phyloP scores from a whole-genome alignment of 2,113 vertebrate species.

The Hydrolagus affinis region DNA sequence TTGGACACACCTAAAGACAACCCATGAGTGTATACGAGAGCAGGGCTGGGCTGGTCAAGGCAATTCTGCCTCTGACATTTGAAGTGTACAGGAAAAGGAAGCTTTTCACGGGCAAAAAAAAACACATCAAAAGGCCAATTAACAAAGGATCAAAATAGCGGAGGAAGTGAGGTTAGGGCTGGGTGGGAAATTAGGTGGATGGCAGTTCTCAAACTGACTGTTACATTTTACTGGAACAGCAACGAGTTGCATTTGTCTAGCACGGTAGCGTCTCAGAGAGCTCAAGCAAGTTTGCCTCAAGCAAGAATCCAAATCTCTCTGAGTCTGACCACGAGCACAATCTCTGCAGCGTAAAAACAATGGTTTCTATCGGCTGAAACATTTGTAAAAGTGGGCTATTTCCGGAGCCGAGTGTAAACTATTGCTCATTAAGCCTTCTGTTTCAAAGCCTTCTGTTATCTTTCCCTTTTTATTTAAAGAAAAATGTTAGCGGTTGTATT shows the following conservation, averaged over 20 bases:
- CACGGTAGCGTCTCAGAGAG: too few species aligned
- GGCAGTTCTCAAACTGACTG: neutral
- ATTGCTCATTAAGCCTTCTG: conserved; percentile 10
- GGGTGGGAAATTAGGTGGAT: neutral
- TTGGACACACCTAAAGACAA: too few species aligned
- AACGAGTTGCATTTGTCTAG: too few species aligned
- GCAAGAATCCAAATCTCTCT: too few species aligned
- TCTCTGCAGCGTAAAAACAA: neutral
- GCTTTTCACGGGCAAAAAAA: neutral
- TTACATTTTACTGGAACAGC: neutral
- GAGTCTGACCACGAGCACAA: too few species aligned
- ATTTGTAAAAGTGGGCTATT: neutral
- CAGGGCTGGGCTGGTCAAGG: neutral
- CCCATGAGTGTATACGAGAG: too few species aligned
- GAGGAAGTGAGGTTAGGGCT: neutral
- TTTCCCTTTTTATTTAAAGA: neutral
- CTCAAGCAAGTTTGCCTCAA: too few species aligned
- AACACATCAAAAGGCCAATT: neutral
- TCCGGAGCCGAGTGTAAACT: neutral
- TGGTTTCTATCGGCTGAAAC: neutral
- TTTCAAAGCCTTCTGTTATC: neutral
- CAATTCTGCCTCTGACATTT: neutral
- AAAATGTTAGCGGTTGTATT: conserved; percentile 16
- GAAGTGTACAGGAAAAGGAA: neutral
- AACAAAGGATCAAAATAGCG: neutral